Evolutionary conservation across 2,113 vertebrate genomes (phyloP), one percentile per base, ranked within the genome.

Genomic region (Turnix velox): DNA sequence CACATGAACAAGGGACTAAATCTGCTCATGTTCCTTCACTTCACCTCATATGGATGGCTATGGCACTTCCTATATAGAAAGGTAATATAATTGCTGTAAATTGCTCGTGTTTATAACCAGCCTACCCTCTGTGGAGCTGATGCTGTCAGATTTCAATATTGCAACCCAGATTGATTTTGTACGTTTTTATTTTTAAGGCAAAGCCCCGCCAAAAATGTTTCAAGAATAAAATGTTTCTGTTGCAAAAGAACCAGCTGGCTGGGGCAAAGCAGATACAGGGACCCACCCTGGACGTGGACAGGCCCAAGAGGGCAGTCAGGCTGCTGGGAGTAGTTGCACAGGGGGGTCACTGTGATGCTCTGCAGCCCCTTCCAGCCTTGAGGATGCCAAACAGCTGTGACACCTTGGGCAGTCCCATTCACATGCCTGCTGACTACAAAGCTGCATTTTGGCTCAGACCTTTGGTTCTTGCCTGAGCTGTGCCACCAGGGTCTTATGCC

Each of bases 151-250:
- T 88, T 92, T 84, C 74, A 80, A 57, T 84, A 87, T 63, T 84
- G 73, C 87, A 67, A 17, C 55, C 62, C 83, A 92, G 80, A 84
- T 71, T 75, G 76, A 84, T 78, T 94, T 90, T 94, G 80, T 71
- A 88, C 75, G 30, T 92, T 93, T 95, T 95, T 80, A 85, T 88
- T 94, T 95, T 95, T 73, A 84, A 94, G 68, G 49, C 27, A 63
- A 88, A 92, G 17, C 27, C 27, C 39, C 46, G 84, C 94, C 83
- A 87, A 88, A 83, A 91, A 80, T 69, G 37, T 59, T 93, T 92
- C 75, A 85, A n/a, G 71, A 93, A 83, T 72, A n/a, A 82, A 85
- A 35, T 14, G 48, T 33, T 78, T 72, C 57, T 92, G 52, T 61
- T 81, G 77, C 46, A 81, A n/a, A 91, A 76, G 57, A 71, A 17